Conservation (phyloP, 1,140 invertebrate genomes). For the Drosophila triauraria region DNA sequence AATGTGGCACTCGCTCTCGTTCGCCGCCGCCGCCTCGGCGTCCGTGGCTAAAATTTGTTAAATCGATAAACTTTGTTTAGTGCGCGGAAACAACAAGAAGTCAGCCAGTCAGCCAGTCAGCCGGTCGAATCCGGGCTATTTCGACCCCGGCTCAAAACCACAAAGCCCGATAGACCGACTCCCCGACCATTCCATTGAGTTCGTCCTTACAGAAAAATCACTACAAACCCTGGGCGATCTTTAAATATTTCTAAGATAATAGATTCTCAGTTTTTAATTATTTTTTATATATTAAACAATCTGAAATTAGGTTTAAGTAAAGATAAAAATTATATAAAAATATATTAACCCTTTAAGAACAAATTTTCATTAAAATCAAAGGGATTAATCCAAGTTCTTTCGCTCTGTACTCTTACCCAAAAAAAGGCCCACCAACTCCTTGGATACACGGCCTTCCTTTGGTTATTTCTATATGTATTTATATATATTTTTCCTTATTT, state of each 20-base stretch:
- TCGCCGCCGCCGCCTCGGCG: constrained; percentile 4
- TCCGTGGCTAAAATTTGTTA: constrained; percentile 73
- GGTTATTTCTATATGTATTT: background rate
- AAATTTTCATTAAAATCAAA: too few species aligned
- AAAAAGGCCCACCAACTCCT: constrained; percentile 42
- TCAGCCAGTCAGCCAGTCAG: constrained; percentile 34
- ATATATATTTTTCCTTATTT: background rate
- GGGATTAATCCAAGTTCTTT: background rate
- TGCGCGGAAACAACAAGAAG: constrained; percentile 74
- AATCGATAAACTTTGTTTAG: constrained; percentile 83
- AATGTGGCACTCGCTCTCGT: constrained; percentile 71
- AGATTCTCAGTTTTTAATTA: background rate
- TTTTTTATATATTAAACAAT: background rate
- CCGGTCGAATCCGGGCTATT: constrained; percentile 50
- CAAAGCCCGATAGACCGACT: constrained; percentile 15
- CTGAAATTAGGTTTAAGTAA: background rate
- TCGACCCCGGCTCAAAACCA: constrained; percentile 44
- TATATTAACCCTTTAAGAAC: background rate
- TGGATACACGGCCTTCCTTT: constrained; percentile 58
- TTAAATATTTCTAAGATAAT: too few species aligned
- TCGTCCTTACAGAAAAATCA: too few species aligned
- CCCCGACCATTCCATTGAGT: constrained; percentile 7
- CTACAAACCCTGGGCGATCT: too few species aligned
- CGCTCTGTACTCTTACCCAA: constrained; percentile 5
- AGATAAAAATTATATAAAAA: background rate